These are phyloP conservation scores for Pseudochirops cupreus DNA, from an alignment of 2,797 vertebrate species.

Conservation along the genomic window DNA sequence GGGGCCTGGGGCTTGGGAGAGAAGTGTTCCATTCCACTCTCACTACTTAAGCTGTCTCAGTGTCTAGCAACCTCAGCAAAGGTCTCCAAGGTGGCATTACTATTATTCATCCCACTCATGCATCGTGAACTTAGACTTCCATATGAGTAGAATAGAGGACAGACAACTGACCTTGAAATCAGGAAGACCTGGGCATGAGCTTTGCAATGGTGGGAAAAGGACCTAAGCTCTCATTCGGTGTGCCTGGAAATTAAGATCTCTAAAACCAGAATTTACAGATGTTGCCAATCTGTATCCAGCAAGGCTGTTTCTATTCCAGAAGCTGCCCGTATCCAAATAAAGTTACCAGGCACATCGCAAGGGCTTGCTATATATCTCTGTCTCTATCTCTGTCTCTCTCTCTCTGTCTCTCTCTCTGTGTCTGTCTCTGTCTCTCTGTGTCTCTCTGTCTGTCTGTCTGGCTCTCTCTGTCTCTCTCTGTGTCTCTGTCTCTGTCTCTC, in stretches of 20 bases:
- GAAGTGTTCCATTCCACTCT: neutral
- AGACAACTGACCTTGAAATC: neutral
- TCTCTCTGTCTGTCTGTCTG: neutral
- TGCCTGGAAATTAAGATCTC: neutral
- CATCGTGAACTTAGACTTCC: constrained; percentile 67
- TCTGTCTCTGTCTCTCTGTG: neutral
- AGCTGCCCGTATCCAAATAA: neutral
- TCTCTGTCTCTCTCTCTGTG: neutral
- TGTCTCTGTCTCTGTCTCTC: neutral
- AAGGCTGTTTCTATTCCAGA: neutral
- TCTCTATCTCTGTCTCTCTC: neutral
- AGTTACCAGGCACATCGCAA: neutral
- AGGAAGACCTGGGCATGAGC: neutral
- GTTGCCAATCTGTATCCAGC: neutral
- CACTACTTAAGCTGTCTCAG: constrained; percentile 25
- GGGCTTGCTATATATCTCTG: neutral
- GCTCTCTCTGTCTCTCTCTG: too few relatives aligned
- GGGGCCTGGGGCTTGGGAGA: neutral
- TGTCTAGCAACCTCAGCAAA: constrained; percentile 30
- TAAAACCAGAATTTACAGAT: neutral
- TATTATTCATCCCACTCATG: constrained; percentile 57
- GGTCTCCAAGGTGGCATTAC: constrained; percentile 48
- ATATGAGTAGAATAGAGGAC: neutral
- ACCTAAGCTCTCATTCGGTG: neutral
- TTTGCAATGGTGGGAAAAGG: neutral